Evolutionary conservation across 2,888 invertebrate species (phyloP).

Genomic region (Parasteatoda lunata): DNA sequence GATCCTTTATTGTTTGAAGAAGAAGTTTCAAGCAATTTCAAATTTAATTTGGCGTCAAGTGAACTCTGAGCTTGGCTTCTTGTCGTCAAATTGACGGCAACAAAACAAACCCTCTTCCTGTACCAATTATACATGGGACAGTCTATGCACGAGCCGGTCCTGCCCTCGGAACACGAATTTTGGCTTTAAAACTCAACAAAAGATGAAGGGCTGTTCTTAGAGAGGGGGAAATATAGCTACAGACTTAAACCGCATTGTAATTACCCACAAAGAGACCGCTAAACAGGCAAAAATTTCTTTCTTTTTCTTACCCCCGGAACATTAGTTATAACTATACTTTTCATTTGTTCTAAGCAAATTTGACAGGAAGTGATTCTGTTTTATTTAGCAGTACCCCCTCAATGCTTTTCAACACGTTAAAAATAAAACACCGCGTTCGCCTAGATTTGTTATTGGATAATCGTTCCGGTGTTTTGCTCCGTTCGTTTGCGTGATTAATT

Average conservation of each 20-base stretch:
- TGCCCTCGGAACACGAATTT: constrained; percentile 48
- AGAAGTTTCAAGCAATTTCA: neutral
- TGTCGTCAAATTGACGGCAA: constrained; percentile 42
- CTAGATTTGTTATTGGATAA: too few species aligned
- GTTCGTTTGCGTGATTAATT: too few species aligned
- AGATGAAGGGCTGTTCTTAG: neutral
- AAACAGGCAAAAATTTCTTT: constrained; percentile 29
- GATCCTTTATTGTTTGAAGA: too few species aligned
- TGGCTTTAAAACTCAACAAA: constrained; percentile 24
- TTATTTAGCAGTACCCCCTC: constrained; percentile 24
- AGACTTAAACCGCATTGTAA: constrained; percentile 42
- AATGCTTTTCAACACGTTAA: constrained; percentile 61
- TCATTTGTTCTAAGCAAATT: constrained; percentile 63
- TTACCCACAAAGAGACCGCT: constrained; percentile 63
- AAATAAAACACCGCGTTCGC: neutral
- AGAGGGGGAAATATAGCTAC: neutral
- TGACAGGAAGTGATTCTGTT: constrained; percentile 60
- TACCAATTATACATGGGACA: constrained; percentile 38
- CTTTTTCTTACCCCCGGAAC: constrained; percentile 2
- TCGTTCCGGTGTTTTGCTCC: too few species aligned
- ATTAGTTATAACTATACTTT: constrained; percentile 48
- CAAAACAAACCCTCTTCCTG: constrained; percentile 40
- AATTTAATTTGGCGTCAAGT: constrained; percentile 20
- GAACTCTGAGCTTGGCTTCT: neutral
- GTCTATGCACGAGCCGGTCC: constrained; percentile 26